These are phyloP conservation scores for Bradynema listronoti DNA, from an alignment of 1,140 invertebrate species.

Conservation along the genomic window DNA sequence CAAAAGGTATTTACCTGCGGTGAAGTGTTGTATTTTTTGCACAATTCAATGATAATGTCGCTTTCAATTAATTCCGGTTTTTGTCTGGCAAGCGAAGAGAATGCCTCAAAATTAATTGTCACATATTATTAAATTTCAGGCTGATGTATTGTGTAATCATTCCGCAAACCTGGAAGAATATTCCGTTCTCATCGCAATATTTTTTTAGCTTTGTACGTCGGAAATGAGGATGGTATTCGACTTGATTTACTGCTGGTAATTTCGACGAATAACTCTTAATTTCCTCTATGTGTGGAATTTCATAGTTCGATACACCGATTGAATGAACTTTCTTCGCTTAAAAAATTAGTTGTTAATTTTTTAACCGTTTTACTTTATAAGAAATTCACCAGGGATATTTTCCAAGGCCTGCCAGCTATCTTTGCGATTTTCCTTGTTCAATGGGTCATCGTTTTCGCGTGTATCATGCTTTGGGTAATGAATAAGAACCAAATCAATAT, in stretches of 20 bases:
- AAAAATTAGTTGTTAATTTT: conserved; percentile 14
- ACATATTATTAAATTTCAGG: neutral
- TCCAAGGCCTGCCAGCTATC: conserved; percentile 41
- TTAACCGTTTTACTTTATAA: neutral
- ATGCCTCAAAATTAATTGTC: conserved; percentile 58
- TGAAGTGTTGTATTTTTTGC: conserved; percentile 37
- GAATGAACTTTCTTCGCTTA: conserved; percentile 61
- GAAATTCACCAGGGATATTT: conserved; percentile 31
- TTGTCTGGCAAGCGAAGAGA: conserved; percentile 47
- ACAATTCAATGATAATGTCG: conserved; percentile 32
- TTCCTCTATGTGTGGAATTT: conserved; percentile 67
- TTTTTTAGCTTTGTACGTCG: conserved; percentile 55
- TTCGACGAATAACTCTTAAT: conserved; percentile 64
- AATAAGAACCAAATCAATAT: conserved; percentile 40
- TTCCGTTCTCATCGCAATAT: conserved; percentile 58
- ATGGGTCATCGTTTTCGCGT: conserved; percentile 37
- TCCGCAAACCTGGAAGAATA: conserved; percentile 60
- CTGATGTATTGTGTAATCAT: neutral
- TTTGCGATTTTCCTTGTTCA: conserved; percentile 30
- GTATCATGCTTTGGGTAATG: conserved; percentile 47
- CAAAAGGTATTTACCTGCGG: conserved; percentile 14
- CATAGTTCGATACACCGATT: conserved; percentile 79
- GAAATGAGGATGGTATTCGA: conserved; percentile 61
- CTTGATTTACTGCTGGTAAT: conserved; percentile 71
- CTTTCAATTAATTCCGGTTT: conserved; percentile 42